Base-by-base conservation (phyloP, 2,888 invertebrate species). In the Protodeltote pygarga region DNA sequence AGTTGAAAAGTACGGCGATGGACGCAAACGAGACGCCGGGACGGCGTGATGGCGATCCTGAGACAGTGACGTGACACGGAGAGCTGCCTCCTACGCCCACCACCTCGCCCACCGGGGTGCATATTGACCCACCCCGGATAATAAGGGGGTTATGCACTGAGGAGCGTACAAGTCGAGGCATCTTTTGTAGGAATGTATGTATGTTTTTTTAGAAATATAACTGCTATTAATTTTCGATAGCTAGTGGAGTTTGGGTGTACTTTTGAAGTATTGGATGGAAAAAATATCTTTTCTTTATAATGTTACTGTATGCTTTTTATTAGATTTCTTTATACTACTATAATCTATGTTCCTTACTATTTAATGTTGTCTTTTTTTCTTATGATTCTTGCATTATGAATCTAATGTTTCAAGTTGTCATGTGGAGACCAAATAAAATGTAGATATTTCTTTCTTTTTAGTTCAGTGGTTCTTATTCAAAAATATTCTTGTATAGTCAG, bases 21-120 rank as follows among this genome's bases (percentile, higher is more conserved):
- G 85, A 86, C 85, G 83, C 82, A 87, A 88, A 89, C 89, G 87
- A 87, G 87, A 86, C 85, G 85, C 76, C 73, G 69, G 77, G 75
- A 68, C 77, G 78, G 75, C 83, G 83, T 85, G 85, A 85, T 81
- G 86, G 85, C 85, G 86, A 84, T 81, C 57, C 77, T 79, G 82
- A 86, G 90, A 90, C 89, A 90, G 88, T 91, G 91, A 91, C 89
- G 90, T 89, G 90, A 91, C 89, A 75, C 57, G 57, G 59, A 58
- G 57, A 58, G 51, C 44, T 71, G 71, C 73, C 68, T 61, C 49
- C 52, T 61, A 61, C 60, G 3, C 58, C 68, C 69, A 65, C 51
- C 73, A 58, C 63, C 24, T 42, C 69, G 51, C 66, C 73, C 61
- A 51, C 73, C 63, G 44, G 59, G 39, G 63, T 73, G 78, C 79